These are phyloP conservation scores for Cnemophilus loriae DNA, from an alignment of 2,113 vertebrate genomes.

Conservation along the genomic window DNA sequence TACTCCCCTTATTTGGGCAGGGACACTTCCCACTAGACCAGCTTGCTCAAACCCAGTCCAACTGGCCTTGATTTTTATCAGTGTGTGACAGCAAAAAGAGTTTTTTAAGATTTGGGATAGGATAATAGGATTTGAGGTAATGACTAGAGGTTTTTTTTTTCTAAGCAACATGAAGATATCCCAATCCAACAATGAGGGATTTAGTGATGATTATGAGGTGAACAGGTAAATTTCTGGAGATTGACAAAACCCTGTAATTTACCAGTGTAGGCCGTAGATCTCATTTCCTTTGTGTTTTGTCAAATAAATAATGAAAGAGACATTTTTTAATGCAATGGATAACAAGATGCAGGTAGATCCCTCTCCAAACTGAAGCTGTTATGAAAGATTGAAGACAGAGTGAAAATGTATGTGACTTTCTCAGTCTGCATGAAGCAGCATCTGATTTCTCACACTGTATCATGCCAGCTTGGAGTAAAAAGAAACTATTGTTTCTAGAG, in stretches of 20 bases:
- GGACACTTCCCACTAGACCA: no score
- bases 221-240: not conserved
- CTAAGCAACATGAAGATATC: not conserved
- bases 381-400: not conserved
- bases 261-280: not conserved
- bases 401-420: constrained; percentile 5
- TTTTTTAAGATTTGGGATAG: not conserved
- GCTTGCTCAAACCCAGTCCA: not conserved
- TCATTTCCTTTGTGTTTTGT: not conserved
- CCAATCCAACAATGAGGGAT: not conserved
- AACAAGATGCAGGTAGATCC: not conserved
- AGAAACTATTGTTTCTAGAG: not conserved
- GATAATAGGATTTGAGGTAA: not conserved
- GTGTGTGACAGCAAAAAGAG: not conserved
- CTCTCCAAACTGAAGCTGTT: not conserved
- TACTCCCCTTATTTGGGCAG: accelerated
- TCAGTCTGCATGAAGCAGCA: not conserved
- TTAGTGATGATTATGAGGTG: not conserved
- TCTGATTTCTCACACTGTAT: constrained; percentile 18
- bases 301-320: not conserved
- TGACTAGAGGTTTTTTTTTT: not conserved
- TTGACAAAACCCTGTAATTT: not conserved
- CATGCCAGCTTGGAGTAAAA: not conserved
- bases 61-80: not conserved
- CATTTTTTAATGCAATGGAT: not conserved